phyloP scores from a whole-genome alignment of 2,113 vertebrate species.

The Stomatorhinus ivindoensis region DNA sequence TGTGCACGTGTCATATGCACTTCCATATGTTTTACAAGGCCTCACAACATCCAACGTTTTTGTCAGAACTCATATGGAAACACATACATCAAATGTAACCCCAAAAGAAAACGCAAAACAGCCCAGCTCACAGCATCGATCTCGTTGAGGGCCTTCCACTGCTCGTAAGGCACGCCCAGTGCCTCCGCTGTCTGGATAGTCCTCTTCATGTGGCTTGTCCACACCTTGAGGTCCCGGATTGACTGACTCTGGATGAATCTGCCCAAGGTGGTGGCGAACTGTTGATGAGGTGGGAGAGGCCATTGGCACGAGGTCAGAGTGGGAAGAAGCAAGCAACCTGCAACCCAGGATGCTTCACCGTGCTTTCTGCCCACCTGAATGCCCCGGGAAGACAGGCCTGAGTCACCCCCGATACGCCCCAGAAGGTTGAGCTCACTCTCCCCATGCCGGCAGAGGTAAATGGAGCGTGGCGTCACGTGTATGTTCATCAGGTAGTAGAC shows the following conservation, averaged over 20 bases:
- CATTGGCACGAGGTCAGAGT: background rate
- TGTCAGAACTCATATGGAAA: background rate
- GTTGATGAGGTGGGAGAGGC: background rate
- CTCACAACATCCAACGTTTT: background rate
- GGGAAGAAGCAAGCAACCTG: background rate
- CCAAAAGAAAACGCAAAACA: background rate
- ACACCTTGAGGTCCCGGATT: conserved; percentile 78
- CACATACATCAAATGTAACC: background rate
- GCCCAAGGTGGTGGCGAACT: conserved; percentile 72
- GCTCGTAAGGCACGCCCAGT: conserved; percentile 73
- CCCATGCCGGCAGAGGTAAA: conserved; percentile 82
- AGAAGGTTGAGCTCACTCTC: conserved; percentile 81
- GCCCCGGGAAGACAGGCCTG: conserved; percentile 64
- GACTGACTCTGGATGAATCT: conserved; percentile 68
- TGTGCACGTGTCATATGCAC: background rate
- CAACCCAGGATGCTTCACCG: background rate
- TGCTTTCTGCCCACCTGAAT: conserved; percentile 51
- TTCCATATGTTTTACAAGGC: background rate
- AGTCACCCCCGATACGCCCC: conserved; percentile 74
- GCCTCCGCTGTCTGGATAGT: conserved; percentile 86
- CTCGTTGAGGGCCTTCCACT: conserved; percentile 92
- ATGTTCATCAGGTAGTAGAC: conserved; percentile 95
- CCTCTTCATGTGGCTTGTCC: conserved; percentile 89
- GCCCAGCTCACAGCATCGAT: conserved; percentile 75
- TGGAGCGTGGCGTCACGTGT: conserved; percentile 76